Conservation (phyloP, 2,113 vertebrate species). For the Prietella phreatophila region DNA sequence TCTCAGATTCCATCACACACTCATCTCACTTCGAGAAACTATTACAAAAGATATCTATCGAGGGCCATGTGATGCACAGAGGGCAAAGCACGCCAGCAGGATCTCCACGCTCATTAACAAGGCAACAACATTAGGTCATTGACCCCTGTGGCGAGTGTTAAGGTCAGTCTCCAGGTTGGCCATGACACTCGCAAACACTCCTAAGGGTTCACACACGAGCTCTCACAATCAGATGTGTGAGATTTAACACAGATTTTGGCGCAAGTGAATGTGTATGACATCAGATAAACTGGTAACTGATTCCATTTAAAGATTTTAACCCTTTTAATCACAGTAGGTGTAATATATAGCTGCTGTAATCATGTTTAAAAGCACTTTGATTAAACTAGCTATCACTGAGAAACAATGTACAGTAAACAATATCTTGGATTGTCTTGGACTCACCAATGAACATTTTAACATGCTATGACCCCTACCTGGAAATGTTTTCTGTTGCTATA, state of each 20-base stretch:
- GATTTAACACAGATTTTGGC: not conserved
- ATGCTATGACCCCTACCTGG: not conserved
- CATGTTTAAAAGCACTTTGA: not conserved
- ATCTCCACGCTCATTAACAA: constrained; percentile 36
- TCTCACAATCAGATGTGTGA: constrained; percentile 2
- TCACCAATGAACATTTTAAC: not conserved
- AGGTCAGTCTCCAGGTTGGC: constrained; percentile 40
- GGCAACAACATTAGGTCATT: constrained; percentile 20
- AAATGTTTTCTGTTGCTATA: not conserved
- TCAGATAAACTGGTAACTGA: not conserved
- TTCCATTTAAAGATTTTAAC: not conserved
- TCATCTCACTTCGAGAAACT: not conserved
- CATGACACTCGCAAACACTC: constrained; percentile 23
- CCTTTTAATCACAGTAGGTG: not conserved
- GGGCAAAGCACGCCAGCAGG: constrained; percentile 17
- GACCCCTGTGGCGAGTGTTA: constrained; percentile 13
- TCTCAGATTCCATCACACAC: not conserved
- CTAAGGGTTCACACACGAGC: not conserved
- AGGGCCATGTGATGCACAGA: not conserved
- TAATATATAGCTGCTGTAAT: not conserved
- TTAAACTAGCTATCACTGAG: not conserved
- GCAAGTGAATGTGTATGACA: not conserved
- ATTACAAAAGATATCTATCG: not conserved
- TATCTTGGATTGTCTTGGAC: not conserved
- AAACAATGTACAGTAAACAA: not conserved